These are phyloP conservation scores for Rhinolophus ferrumequinum DNA, from an alignment of 2,113 vertebrate species.

Conservation along the genomic window DNA sequence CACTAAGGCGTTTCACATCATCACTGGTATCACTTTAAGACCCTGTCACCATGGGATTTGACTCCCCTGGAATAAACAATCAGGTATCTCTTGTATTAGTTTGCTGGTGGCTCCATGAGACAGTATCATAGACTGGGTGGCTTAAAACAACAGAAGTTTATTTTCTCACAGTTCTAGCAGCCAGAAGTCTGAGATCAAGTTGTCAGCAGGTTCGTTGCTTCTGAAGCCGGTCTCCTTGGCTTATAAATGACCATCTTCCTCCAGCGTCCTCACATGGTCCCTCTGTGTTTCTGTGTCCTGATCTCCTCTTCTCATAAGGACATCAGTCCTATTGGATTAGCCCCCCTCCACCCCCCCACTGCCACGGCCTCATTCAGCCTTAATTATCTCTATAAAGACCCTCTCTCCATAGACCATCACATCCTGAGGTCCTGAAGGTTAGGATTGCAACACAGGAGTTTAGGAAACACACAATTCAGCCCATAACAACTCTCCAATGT, in stretches of 20 bases:
- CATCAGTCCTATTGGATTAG: background rate
- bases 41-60: too few species aligned
- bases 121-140: background rate
- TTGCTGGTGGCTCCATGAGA: background rate
- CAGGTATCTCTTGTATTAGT: background rate
- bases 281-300: background rate
- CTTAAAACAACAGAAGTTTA: background rate
- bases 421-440: background rate
- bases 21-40: background rate
- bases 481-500: background rate
- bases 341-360: too few species aligned
- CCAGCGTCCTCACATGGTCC: background rate
- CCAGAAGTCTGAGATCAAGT: too few species aligned
- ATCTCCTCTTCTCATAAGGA: background rate
- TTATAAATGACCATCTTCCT: accelerated
- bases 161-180: background rate
- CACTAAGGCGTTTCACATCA: background rate
- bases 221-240: background rate
- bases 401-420: background rate
- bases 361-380: background rate
- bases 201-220: background rate
- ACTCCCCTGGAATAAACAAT: background rate
- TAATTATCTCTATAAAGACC: background rate
- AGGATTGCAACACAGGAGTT: too few species aligned
- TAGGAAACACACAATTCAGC: background rate